Base-by-base conservation (phyloP, 2,888 invertebrate species). In the Phlogophora meticulosa region DNA sequence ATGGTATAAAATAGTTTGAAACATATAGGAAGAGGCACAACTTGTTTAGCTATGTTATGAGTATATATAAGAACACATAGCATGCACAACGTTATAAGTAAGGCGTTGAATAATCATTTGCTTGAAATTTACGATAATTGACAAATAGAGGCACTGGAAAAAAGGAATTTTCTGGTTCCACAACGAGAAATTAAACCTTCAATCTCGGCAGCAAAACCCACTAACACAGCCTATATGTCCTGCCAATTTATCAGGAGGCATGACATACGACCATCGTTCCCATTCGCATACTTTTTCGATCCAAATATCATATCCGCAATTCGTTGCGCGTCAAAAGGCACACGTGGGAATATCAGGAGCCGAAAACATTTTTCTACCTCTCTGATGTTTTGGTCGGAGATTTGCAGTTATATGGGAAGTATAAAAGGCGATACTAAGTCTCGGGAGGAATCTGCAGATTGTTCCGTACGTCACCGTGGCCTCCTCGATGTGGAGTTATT, bases 241-340 rank as follows among this genome's bases (percentile, higher is more conserved):
- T 45, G 24, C 10, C 76, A 63, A 75, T 70, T 53, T 64, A 61
- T 71, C 60, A 72, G 51, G 4, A 66, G 36, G 56, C 13, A 57
- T 65, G 63, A 68, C 62, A 70, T 9, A 64, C 49, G 55, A 67
- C 71, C 46, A 52, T 46, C 55, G 20, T 68, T 62, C 65, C 67
- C 67, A 20, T 61, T 55, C 32, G 49, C 69, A 70, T 70, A 77
- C 10, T 78, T 81, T 80, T 81, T 80, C 71, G 64, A 69, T 72
- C 63, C 68, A 78, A 78, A 80, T 73, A 80, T 75, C 56, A 84
- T 76, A 80, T 74, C 57, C 82, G 76, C 85, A 83, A 87, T 87
- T 81, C 83, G 79, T 85, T 84, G 84, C 82, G 77, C 82, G 79
- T 78, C 74, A 81, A 83, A 86, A 87, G 72, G 78, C 80, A 76